A percentile compares a stretch with the other conserved stretches of the same genome.
These are phyloP conservation scores for Phalacrocorax brasilianus DNA, from an alignment of 2,113 vertebrate species.

Conservation along the genomic window DNA sequence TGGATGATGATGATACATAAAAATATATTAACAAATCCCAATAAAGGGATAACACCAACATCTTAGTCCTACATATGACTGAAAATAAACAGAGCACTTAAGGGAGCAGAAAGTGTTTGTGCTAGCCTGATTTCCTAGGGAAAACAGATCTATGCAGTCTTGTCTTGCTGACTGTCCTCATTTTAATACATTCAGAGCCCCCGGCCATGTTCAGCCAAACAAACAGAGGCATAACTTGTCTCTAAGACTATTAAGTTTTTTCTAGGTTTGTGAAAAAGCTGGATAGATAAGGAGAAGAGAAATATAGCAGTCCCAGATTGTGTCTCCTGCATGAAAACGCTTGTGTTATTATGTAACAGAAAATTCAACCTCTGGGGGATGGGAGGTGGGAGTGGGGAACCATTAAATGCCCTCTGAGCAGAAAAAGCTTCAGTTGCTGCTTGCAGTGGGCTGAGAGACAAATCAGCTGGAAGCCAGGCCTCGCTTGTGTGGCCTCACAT, in stretches of 20 bases:
- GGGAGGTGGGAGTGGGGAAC: background rate
- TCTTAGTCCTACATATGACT: background rate
- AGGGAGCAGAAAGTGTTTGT: background rate
- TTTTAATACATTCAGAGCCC: background rate
- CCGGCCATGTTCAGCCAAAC: rapidly evolving
- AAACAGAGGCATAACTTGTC: background rate
- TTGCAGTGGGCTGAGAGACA: background rate
- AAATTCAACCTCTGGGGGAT: rapidly evolving
- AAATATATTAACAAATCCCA: background rate
- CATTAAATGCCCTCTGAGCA: background rate
- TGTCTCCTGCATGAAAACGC: background rate
- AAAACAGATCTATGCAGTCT: background rate
- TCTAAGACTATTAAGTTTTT: background rate
- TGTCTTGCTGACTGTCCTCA: background rate
- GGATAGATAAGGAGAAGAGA: background rate
- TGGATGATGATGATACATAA: background rate
- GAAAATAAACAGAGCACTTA: background rate
- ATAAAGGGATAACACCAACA: background rate
- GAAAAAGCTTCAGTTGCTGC: background rate
- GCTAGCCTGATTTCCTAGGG: background rate
- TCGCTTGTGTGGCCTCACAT: background rate
- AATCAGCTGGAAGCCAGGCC: background rate
- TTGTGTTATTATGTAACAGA: background rate
- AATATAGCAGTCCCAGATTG: background rate
- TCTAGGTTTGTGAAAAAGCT: background rate